A percentile compares a stretch with the other conserved stretches of the same genome.
Evolutionary conservation across 2,113 vertebrate genomes (phyloP).

Genomic region (Oncorhynchus tshawytscha): DNA sequence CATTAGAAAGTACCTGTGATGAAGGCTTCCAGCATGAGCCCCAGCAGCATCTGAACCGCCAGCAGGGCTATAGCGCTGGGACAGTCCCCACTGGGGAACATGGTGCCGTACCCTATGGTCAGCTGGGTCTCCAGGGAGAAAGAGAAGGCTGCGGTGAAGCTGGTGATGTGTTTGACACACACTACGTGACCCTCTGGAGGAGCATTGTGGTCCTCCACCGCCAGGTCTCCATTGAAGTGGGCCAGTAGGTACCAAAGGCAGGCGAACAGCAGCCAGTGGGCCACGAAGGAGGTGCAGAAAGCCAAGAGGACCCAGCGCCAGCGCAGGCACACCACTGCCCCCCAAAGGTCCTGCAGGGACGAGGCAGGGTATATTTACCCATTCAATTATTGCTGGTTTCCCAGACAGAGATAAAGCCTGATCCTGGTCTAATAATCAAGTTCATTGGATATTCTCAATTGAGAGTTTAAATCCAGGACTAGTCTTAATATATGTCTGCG

Average conservation of each 20-base stretch:
- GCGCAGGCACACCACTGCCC: conserved; percentile 89
- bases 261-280: conserved; percentile 96
- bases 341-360: conserved; percentile 86
- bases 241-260: conserved; percentile 95
- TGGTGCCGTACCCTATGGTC: conserved; percentile 96
- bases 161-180: conserved; percentile 94
- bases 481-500: too few relatives aligned
- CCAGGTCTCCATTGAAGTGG: conserved; percentile 92
- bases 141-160: conserved; percentile 94
- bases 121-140: conserved; percentile 97
- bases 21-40: conserved; percentile 96
- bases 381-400: too few relatives aligned
- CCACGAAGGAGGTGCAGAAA: conserved; percentile 90
- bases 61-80: conserved; percentile 91
- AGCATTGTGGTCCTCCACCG: conserved; percentile 82
- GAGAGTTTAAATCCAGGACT: too few relatives aligned
- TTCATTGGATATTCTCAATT: too few relatives aligned
- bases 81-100: conserved; percentile 96
- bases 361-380: too few relatives aligned
- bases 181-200: conserved; percentile 91
- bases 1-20: conserved; percentile 87
- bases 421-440: too few relatives aligned
- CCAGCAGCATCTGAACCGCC: conserved; percentile 95
- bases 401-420: too few relatives aligned
- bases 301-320: conserved; percentile 97